Percentiles rank a stretch among this genome's conserved stretches.
phyloP scores from a whole-genome alignment of 2,888 invertebrate genomes.

The Pachycephus smyrnensis region DNA sequence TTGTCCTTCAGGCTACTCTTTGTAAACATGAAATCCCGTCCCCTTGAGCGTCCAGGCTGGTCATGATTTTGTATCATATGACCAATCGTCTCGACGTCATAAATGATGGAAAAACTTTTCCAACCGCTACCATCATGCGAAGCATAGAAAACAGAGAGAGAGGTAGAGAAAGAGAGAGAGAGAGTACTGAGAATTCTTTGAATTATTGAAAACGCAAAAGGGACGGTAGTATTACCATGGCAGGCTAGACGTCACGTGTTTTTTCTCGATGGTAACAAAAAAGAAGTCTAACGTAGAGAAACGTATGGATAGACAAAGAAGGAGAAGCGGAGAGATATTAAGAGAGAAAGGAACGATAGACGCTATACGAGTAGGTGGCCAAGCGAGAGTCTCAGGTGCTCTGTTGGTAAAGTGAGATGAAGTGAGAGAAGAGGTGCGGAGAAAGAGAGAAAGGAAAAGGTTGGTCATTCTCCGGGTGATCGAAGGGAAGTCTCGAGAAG shows the following conservation, averaged over 20 bases:
- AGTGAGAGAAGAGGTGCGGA: neutral
- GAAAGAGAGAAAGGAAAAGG: neutral
- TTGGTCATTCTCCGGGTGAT: neutral
- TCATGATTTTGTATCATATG: neutral
- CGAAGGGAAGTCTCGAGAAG: conserved; percentile 17
- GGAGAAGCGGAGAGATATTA: neutral
- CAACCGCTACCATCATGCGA: neutral
- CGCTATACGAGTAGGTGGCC: neutral
- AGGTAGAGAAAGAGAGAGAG: conserved; percentile 6
- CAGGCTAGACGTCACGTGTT: neutral
- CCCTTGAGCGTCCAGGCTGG: neutral
- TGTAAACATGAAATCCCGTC: neutral
- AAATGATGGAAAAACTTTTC: neutral
- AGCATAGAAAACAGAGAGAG: neutral
- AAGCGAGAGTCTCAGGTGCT: neutral
- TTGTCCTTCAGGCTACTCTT: neutral
- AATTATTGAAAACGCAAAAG: neutral
- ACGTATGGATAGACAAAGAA: neutral
- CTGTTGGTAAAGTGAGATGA: neutral
- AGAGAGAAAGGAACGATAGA: neutral
- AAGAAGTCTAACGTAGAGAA: neutral
- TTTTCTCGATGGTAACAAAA: neutral
- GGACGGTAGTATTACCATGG: neutral
- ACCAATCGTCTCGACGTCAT: neutral
- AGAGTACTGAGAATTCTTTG: conserved; percentile 7